A percentile compares a stretch with the other conserved stretches of the same genome.
Conservation (phyloP, 2,797 vertebrate genomes). For the Merluccius polli region DNA sequence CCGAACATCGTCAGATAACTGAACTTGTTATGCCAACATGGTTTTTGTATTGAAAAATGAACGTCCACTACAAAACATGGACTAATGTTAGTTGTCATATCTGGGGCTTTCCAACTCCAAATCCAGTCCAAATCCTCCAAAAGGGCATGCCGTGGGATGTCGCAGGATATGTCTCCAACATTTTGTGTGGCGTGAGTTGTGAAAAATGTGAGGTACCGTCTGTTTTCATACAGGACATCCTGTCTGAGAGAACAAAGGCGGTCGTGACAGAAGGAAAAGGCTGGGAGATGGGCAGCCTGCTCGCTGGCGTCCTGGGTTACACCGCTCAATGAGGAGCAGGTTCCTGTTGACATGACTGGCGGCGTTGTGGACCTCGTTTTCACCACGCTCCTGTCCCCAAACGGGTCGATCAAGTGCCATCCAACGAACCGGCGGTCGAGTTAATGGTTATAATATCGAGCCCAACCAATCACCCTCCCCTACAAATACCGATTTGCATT, state of each 20-base stretch:
- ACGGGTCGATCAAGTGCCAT: neutral
- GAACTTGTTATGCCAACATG: neutral
- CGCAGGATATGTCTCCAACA: conserved; percentile 20
- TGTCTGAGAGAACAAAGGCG: conserved; percentile 52
- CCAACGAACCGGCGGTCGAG: neutral
- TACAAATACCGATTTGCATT: neutral
- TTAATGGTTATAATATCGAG: neutral
- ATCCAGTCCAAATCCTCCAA: neutral
- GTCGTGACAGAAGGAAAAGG: conserved; percentile 49
- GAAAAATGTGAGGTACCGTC: conserved; percentile 33
- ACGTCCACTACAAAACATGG: neutral
- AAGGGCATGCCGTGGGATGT: neutral
- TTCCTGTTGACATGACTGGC: conserved; percentile 55
- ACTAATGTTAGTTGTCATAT: neutral
- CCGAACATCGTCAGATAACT: neutral
- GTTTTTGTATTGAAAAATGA: neutral
- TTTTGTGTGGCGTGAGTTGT: neutral
- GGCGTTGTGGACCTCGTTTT: conserved; percentile 24
- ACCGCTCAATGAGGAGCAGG: conserved; percentile 43
- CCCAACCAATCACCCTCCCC: neutral
- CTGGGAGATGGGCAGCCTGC: conserved; percentile 25
- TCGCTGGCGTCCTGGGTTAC: conserved; percentile 24
- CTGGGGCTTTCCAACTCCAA: neutral
- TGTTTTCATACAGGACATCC: conserved; percentile 62
- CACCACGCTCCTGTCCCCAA: neutral